phyloP scores from a whole-genome alignment of 2,797 vertebrate genomes.

The Acrossocheilus fasciatus region DNA sequence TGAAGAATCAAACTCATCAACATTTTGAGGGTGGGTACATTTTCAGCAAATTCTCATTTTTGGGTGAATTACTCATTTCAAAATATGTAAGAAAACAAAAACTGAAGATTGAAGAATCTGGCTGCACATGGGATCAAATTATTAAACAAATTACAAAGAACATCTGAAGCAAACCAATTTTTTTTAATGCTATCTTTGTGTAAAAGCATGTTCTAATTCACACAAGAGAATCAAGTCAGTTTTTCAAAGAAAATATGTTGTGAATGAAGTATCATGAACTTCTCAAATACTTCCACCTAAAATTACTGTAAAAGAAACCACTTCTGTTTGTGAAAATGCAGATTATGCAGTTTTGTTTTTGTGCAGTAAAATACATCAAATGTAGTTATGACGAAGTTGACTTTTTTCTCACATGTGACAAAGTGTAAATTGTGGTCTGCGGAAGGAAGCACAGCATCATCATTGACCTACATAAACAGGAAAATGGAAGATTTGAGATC shows the following conservation, averaged over 20 bases:
- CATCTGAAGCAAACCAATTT: neutral
- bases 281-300: neutral
- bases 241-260: neutral
- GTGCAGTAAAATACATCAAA: neutral
- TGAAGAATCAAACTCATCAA: too few relatives aligned
- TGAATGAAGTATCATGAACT: neutral
- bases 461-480: conserved; percentile 3
- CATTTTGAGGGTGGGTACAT: too few relatives aligned
- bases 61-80: too few relatives aligned
- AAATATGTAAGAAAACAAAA: neutral
- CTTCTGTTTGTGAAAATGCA: neutral
- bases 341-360: neutral
- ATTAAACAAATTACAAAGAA: neutral
- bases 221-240: neutral
- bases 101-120: neutral
- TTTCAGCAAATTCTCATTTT: too few relatives aligned
- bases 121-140: neutral
- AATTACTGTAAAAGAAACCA: neutral
- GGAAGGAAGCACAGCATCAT: conserved; percentile 32
- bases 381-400: neutral
- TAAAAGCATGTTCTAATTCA: neutral
- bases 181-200: neutral
- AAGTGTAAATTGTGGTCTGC: neutral
- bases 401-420: neutral
- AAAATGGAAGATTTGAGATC: neutral